Evolutionary conservation across 2,888 invertebrate species (phyloP).

Genomic region (Pammene fasciana): DNA sequence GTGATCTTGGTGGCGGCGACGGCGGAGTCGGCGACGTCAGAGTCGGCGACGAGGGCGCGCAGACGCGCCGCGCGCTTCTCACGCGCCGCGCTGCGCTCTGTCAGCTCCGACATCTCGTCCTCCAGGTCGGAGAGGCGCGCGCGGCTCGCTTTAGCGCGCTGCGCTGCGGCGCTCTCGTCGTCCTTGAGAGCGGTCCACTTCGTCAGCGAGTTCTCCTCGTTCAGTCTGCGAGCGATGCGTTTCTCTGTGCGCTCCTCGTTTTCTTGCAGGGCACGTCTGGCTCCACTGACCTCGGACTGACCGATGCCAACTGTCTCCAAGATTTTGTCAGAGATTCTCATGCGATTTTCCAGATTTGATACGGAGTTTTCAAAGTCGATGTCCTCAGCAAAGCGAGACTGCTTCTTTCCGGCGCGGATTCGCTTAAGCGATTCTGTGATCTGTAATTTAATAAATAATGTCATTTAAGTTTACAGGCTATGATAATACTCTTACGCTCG

Average conservation of each 20-base stretch:
- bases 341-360: constrained; percentile 81
- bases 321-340: constrained; percentile 85
- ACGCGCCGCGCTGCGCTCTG: constrained; percentile 86
- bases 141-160: constrained; percentile 86
- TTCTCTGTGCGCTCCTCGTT: constrained; percentile 79
- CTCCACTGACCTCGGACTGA: constrained; percentile 78
- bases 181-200: constrained; percentile 86
- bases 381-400: constrained; percentile 84
- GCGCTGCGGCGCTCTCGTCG: constrained; percentile 83
- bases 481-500: too few species aligned
- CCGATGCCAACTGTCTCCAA: constrained; percentile 86
- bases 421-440: constrained; percentile 84
- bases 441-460: constrained; percentile 66
- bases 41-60: constrained; percentile 86
- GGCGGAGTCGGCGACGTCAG: constrained; percentile 69
- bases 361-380: constrained; percentile 85
- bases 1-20: constrained; percentile 68
- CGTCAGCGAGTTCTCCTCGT: constrained; percentile 76
- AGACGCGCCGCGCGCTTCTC: constrained; percentile 88
- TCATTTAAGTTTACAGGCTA: too few species aligned
- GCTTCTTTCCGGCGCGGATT: constrained; percentile 84
- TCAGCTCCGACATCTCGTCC: constrained; percentile 88
- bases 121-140: constrained; percentile 88
- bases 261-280: constrained; percentile 75
- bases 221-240: constrained; percentile 73